phyloP scores from a whole-genome alignment of 2,888 invertebrate genomes.

The Crematogaster levior region DNA sequence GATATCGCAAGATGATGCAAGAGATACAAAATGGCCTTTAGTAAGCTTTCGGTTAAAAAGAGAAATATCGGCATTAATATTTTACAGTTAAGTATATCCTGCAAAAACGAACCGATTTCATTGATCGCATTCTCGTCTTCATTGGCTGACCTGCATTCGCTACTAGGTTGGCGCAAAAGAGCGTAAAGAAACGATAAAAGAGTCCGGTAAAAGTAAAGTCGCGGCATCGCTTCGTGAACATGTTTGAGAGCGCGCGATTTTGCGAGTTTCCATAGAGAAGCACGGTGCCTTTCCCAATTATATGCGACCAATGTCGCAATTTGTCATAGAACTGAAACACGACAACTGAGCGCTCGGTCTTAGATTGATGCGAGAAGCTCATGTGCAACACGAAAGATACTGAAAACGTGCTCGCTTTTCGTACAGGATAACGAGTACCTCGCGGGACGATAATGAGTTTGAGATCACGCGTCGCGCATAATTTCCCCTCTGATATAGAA shows the following conservation, averaged over 20 bases:
- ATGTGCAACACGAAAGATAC: neutral
- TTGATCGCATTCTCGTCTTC: constrained; percentile 28
- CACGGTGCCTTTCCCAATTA: neutral
- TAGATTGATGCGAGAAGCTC: neutral
- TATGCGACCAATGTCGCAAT: constrained; percentile 13
- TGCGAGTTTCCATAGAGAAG: constrained; percentile 10
- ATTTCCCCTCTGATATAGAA: neutral
- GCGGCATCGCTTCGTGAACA: neutral
- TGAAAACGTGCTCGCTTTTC: neutral
- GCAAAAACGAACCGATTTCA: constrained; percentile 20
- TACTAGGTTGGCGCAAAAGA: constrained; percentile 37
- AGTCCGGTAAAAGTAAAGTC: constrained; percentile 24
- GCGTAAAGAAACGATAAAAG: constrained; percentile 37
- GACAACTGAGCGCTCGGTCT: neutral
- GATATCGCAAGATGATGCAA: neutral
- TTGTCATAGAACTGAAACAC: neutral
- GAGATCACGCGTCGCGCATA: neutral
- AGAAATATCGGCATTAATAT: neutral
- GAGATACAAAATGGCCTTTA: neutral
- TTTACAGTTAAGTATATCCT: neutral
- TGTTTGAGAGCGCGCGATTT: neutral
- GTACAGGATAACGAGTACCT: neutral
- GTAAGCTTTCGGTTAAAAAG: neutral
- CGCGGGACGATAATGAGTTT: constrained; percentile 7
- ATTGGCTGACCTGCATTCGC: constrained; percentile 48